Evolutionary conservation across 2,888 invertebrate species (phyloP).

Genomic region (Prosopocoilus inquinatus): DNA sequence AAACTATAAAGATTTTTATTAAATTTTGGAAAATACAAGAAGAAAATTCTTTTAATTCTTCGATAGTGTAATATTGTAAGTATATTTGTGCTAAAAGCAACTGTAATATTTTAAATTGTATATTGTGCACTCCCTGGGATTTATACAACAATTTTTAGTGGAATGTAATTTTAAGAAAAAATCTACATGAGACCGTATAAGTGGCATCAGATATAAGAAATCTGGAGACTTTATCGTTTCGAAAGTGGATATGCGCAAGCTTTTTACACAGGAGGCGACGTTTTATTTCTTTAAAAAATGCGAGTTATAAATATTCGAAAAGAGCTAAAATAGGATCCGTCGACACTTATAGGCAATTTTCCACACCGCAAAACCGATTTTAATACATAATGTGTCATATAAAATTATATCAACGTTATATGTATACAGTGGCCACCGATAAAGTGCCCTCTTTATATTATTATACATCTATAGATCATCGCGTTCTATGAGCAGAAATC

Average conservation of each 20-base stretch:
- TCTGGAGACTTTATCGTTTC: not conserved
- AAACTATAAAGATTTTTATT: too few relatives aligned
- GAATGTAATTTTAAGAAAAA: too few relatives aligned
- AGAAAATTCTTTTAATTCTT: too few relatives aligned
- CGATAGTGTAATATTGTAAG: too few relatives aligned
- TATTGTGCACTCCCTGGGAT: too few relatives aligned
- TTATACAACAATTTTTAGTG: too few relatives aligned
- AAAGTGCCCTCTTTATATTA: constrained; percentile 47
- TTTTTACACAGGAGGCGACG: constrained; percentile 11
- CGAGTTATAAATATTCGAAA: constrained; percentile 21
- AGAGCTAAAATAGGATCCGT: constrained; percentile 26
- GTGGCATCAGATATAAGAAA: too few relatives aligned
- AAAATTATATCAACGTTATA: constrained; percentile 48
- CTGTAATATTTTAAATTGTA: too few relatives aligned
- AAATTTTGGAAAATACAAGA: too few relatives aligned
- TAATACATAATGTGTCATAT: constrained; percentile 53
- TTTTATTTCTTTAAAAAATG: constrained; percentile 17
- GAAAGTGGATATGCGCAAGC: constrained; percentile 1
- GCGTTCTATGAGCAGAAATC: constrained; percentile 44
- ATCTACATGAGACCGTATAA: too few relatives aligned
- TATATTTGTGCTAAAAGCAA: too few relatives aligned
- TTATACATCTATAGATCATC: constrained; percentile 50
- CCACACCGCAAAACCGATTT: constrained; percentile 52
- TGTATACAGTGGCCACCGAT: constrained; percentile 40
- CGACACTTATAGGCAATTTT: constrained; percentile 50